Evolutionary conservation across 2,888 invertebrate genomes (phyloP), one percentile per base, ranked within the genome.

Genomic region (Stenurella melanura): DNA sequence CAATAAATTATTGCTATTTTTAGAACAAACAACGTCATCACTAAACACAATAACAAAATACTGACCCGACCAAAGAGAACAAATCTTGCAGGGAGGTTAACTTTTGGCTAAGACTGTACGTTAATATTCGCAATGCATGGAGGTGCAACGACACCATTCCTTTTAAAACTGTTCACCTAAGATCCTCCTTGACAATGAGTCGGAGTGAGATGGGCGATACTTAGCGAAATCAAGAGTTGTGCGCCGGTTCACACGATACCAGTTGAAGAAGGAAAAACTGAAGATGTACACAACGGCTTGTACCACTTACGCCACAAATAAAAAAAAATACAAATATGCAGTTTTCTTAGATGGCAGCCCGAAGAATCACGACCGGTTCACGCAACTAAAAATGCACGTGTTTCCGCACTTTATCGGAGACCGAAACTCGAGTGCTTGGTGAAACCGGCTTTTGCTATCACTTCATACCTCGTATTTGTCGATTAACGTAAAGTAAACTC

Each of bases 61-160:
- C 73, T 63, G 73, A 73, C 63, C 76, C 68, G 68, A 69, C 68
- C 76, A 73, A 73, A 76, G 75, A 75, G 69, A 75, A 72, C 70
- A 68, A 71, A 74, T 68, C 68, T 73, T 54, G 38, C n/a, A 67
- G 70, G 70, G 57, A 69, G 56, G 56, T 50, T 67, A 61, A 69
- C 66, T 80, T 80, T 83, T 85, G 85, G 86, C 83, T 81, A 68
- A 57, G 80, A 82, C 79, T 78, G 80, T 80, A 86, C 83, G 82
- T 66, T 77, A 71, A 77, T 82, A 84, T 85, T 85, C 84, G 85
- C 85, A 84, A 82, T 85, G 86, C 86, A 86, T 83, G 50, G 80
- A 87, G 86, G 87, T 87, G 87, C 87, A 87, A 86, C 87, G 87
- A 87, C 87, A 86, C 86, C 87, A 84, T 85, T 86, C 82, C 84